These are phyloP conservation scores for Spatulosminthurus flaviceps DNA, from an alignment of 2,888 invertebrate species.

Conservation along the genomic window DNA sequence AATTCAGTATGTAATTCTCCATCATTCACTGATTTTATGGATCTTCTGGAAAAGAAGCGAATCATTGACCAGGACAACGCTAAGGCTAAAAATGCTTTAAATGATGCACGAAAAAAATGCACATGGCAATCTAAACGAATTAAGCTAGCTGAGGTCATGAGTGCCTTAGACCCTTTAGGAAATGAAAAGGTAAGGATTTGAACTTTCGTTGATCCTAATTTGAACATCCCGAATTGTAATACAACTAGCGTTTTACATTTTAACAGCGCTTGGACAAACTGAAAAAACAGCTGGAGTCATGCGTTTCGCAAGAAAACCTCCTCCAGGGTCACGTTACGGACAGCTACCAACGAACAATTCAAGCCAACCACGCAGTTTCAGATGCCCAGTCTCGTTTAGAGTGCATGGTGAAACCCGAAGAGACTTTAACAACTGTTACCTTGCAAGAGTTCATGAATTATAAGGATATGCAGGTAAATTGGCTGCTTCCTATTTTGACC, in stretches of 20 bases:
- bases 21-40: background rate
- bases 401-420: conserved; percentile 33
- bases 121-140: conserved; percentile 34
- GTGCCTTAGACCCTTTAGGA: conserved; percentile 20
- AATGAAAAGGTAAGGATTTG: conserved; percentile 33
- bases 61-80: conserved; percentile 12
- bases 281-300: conserved; percentile 39
- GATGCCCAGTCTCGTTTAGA: conserved; percentile 23
- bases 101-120: conserved; percentile 33
- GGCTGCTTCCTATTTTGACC: background rate
- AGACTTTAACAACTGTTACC: conserved; percentile 29
- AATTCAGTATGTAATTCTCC: background rate
- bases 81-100: conserved; percentile 25
- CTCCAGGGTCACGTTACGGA: background rate
- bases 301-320: background rate
- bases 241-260: too few relatives aligned
- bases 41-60: conserved; percentile 38
- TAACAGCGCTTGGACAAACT: conserved; percentile 45
- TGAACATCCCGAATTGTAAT: too few relatives aligned
- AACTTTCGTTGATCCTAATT: background rate
- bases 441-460: conserved; percentile 38
- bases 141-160: conserved; percentile 22
- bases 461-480: conserved; percentile 45
- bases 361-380: conserved; percentile 12
- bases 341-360: background rate